Base-by-base conservation (phyloP, 2,797 vertebrate genomes). In the Anabacerthia variegaticeps region DNA sequence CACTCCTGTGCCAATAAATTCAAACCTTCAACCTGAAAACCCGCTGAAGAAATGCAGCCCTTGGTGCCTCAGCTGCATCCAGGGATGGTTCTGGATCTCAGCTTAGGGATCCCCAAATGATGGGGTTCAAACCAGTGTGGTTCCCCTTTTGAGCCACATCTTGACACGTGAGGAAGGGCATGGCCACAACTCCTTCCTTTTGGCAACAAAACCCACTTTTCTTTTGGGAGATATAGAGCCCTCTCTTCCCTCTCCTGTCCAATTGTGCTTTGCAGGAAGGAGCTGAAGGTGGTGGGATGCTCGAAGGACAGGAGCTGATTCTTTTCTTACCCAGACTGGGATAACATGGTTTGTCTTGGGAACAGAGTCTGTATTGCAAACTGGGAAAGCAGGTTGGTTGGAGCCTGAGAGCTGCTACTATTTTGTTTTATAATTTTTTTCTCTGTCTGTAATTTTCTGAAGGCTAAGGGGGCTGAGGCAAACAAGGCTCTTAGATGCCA, bases 51-150 rank as follows among this genome's bases (percentile, higher is more conserved):
- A 72, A 3, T 1, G 1, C 41, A 58, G 44, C 39, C 26, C 34
- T 66, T 44, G 0, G 0, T 0, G 11, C 48, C 56, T 34, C 14
- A 2, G 44, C n/a, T 23, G 44, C 48, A 52, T 0, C 46, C 69
- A 43, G 72, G 62, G 69, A 1, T 30, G 73, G 27, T 69, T 89
- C 69, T 24, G 34, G 34, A 20, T 8, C 30, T 36, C 48, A 62
- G 74, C 55, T 68, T 51, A 8, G 48, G 3, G 30, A 13, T 17
- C 43, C 37, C 20, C 4, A 16, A 5, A 2, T 30, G 34, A 32
- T 22, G 69, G 17, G 15, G 21, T 2, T 82, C 32, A 55, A 74
- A 41, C 19, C 68, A 54, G 52, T 7, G 1, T 3, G 3, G 32
- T 13, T 88, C 62, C 32, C 19, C 3, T 2, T 49, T 37, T 7